Conservation (phyloP, 2,888 invertebrate genomes). For the Cotesia congregata region DNA sequence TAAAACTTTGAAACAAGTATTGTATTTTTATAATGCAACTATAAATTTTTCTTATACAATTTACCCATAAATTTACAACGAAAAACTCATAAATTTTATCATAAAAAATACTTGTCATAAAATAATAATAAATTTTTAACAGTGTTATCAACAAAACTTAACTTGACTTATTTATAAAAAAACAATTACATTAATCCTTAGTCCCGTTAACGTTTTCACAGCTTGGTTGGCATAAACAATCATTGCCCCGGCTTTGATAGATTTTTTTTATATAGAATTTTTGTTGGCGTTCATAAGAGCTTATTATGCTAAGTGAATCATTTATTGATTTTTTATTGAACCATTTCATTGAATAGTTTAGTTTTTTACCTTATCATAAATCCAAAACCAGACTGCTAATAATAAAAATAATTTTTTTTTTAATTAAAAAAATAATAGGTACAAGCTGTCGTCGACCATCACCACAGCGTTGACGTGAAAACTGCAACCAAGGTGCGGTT, state of each 20-base stretch:
- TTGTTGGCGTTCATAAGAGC: constrained; percentile 57
- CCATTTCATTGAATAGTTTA: constrained; percentile 32
- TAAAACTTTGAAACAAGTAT: too few relatives aligned
- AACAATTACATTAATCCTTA: not conserved
- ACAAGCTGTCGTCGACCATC: constrained; percentile 93
- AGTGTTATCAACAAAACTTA: too few relatives aligned
- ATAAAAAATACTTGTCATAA: too few relatives aligned
- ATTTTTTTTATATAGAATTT: constrained; percentile 51
- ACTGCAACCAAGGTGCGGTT: constrained; percentile 88
- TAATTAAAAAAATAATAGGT: constrained; percentile 75
- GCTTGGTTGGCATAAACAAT: constrained; percentile 64
- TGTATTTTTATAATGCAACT: too few relatives aligned
- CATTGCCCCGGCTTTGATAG: constrained; percentile 63
- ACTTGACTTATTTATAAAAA: constrained; percentile 2
- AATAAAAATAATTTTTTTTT: constrained; percentile 27
- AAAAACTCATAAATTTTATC: too few relatives aligned
- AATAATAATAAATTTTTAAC: too few relatives aligned
- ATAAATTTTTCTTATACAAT: too few relatives aligned
- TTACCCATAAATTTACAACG: too few relatives aligned
- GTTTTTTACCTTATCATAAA: constrained; percentile 29
- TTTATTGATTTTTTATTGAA: constrained; percentile 41
- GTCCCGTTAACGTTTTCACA: constrained; percentile 49
- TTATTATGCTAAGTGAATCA: constrained; percentile 60
- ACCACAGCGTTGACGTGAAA: constrained; percentile 81
- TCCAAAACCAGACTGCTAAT: too few relatives aligned